Conservation (phyloP, 2,797 vertebrate species). For the Malurus splendens region DNA sequence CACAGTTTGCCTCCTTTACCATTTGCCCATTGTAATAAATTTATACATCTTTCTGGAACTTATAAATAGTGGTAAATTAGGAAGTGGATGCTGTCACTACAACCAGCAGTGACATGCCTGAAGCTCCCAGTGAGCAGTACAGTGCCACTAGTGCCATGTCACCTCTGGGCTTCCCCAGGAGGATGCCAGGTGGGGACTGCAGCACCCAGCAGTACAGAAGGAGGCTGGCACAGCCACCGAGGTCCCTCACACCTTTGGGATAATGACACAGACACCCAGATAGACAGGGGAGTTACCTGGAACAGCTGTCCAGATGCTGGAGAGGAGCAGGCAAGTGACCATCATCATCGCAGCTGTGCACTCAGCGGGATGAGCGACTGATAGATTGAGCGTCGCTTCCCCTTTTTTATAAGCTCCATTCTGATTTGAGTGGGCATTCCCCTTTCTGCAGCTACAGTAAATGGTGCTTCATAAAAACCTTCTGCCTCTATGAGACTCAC, state of each 20-base stretch:
- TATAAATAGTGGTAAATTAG: not conserved
- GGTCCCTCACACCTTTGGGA: accelerated
- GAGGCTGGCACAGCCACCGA: not conserved
- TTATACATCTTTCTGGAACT: not conserved
- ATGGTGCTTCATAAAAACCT: accelerated
- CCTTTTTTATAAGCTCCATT: not conserved
- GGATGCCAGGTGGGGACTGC: accelerated
- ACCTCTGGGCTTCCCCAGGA: not conserved
- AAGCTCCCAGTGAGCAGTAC: accelerated
- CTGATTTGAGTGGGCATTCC: not conserved
- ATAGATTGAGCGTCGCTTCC: not conserved
- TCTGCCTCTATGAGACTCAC: not conserved
- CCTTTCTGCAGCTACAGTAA: not conserved
- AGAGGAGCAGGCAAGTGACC: not conserved
- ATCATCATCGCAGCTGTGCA: not conserved
- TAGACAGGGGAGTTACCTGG: conserved; percentile 22
- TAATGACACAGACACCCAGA: not conserved
- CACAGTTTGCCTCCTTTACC: accelerated
- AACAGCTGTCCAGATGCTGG: not conserved
- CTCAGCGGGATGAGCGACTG: accelerated
- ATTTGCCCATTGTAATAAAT: not conserved
- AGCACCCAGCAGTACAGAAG: not conserved
- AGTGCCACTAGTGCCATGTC: no score
- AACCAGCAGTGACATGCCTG: not conserved
- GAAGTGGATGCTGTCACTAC: accelerated